Evolutionary conservation across 1,140 invertebrate species (phyloP).

Genomic region (Drosophila bocqueti): DNA sequence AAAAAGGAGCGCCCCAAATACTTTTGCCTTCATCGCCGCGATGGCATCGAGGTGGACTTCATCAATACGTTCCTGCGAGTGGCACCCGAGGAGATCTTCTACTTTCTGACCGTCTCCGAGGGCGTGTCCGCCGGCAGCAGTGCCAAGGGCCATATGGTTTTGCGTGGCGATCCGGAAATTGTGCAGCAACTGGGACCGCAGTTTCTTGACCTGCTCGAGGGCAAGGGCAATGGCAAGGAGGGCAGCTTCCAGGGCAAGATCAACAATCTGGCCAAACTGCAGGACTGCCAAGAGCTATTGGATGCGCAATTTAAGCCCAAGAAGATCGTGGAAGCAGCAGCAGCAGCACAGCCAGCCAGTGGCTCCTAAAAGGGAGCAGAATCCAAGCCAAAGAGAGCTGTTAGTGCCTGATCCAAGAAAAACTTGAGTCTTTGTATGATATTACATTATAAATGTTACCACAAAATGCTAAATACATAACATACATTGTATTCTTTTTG

Average conservation of each 20-base stretch:
- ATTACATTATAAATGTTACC: conserved; percentile 7
- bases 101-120: conserved; percentile 90
- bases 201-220: conserved; percentile 87
- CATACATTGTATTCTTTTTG: conserved; percentile 48
- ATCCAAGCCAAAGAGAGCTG: too few species aligned
- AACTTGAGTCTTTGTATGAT: conserved; percentile 18
- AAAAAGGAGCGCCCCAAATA: conserved; percentile 86
- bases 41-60: conserved; percentile 90
- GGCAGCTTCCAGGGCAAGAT: conserved; percentile 88
- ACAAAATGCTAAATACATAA: conserved; percentile 20
- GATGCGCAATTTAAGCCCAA: conserved; percentile 73
- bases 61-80: conserved; percentile 89
- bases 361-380: conserved; percentile 14
- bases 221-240: conserved; percentile 88
- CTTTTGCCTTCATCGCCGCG: conserved; percentile 88
- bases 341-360: conserved; percentile 16
- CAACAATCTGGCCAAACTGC: conserved; percentile 85
- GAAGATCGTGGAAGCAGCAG: conserved; percentile 70
- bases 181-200: conserved; percentile 86
- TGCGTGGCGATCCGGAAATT: conserved; percentile 86
- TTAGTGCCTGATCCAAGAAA: conserved; percentile 1
- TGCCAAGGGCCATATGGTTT: conserved; percentile 88
- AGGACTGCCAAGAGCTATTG: conserved; percentile 85
- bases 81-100: conserved; percentile 87
- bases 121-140: conserved; percentile 74